Evolutionary conservation across 2,888 invertebrate genomes (phyloP).

Genomic region (Drosophila ezoana): DNA sequence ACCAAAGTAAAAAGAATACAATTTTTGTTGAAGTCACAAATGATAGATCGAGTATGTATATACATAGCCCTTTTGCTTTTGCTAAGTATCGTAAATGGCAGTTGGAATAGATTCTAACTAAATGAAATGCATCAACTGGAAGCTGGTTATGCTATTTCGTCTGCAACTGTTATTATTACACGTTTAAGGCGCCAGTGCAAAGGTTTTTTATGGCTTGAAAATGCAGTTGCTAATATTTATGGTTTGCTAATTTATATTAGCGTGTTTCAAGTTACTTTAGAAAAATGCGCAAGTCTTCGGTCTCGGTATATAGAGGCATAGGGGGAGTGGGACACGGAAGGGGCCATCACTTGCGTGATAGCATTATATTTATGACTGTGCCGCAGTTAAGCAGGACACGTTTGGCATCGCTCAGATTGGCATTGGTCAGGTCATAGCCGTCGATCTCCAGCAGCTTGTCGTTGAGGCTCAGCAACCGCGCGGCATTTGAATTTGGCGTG

Average conservation of each 20-base stretch:
- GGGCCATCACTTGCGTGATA: slow-evolving; percentile 81
- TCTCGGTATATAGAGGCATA: slow-evolving; percentile 59
- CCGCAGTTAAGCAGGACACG: slow-evolving; percentile 79
- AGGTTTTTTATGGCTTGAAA: slow-evolving; percentile 49
- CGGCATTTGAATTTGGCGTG: slow-evolving; percentile 78
- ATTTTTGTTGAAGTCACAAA: slow-evolving; percentile 13
- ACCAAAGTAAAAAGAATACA: slow-evolving; percentile 20
- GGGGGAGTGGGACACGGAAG: slow-evolving; percentile 9
- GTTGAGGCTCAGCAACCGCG: slow-evolving; percentile 71
- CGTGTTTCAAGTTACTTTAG: slow-evolving; percentile 61
- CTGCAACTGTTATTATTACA: slow-evolving; percentile 18
- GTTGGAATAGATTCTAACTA: slow-evolving; percentile 48
- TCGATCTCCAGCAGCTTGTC: slow-evolving; percentile 84
- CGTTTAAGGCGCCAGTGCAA: slow-evolving; percentile 45
- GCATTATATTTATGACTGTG: slow-evolving; percentile 82
- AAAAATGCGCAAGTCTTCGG: slow-evolving; percentile 80
- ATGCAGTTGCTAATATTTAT: slow-evolving; percentile 50
- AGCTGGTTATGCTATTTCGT: slow-evolving; percentile 25
- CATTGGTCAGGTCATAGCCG: slow-evolving; percentile 83
- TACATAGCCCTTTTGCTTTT: slow-evolving; percentile 6
- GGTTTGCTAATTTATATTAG: slow-evolving; percentile 43
- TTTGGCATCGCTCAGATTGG: slow-evolving; percentile 79
- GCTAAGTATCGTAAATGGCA: slow-evolving; percentile 52
- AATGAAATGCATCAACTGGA: slow-evolving; percentile 48
- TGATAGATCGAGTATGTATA: neutral